Evolutionary conservation across 2,113 vertebrate genomes (phyloP).

Genomic region (Zingel zingel): DNA sequence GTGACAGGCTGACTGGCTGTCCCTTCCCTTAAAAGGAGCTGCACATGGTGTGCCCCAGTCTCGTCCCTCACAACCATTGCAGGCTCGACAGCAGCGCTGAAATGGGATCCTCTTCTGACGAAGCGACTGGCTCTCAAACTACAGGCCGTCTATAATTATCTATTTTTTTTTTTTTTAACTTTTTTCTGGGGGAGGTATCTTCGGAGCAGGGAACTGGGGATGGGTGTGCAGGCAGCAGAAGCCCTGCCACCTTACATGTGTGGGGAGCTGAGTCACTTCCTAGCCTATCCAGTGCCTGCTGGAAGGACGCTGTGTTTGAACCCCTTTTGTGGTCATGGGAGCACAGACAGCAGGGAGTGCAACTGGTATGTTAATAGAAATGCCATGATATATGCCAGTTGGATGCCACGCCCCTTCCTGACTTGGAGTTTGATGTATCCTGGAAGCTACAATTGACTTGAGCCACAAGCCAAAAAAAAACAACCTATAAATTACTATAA

Average conservation of each 20-base stretch:
- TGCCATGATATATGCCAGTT: slow-evolving; percentile 11
- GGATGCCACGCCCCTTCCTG: slow-evolving; percentile 40
- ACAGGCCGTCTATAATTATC: slow-evolving; percentile 80
- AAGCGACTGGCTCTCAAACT: slow-evolving; percentile 41
- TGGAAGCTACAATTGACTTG: slow-evolving; percentile 12
- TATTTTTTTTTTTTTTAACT: neutral
- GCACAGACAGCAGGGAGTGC: slow-evolving; percentile 3
- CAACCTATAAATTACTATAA: slow-evolving; percentile 61
- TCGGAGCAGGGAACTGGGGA: slow-evolving; percentile 11
- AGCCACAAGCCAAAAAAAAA: neutral
- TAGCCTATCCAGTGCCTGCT: slow-evolving; percentile 21
- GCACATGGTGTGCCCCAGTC: slow-evolving; percentile 62
- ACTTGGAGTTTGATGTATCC: slow-evolving; percentile 30
- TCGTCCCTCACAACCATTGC: slow-evolving; percentile 62
- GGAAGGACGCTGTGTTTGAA: slow-evolving; percentile 30
- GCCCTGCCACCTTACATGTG: slow-evolving; percentile 63
- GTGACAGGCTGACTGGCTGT: slow-evolving; percentile 35
- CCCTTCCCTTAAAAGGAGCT: slow-evolving; percentile 83
- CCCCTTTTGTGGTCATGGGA: slow-evolving; percentile 80
- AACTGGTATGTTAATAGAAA: slow-evolving; percentile 40
- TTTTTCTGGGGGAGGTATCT: slow-evolving; percentile 16
- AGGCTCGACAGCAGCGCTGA: slow-evolving; percentile 64
- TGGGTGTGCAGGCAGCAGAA: slow-evolving; percentile 7
- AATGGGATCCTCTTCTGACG: slow-evolving; percentile 75
- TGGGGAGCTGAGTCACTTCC: slow-evolving; percentile 47